These are phyloP conservation scores for Antheraea yamamai DNA, from an alignment of 2,888 invertebrate species.

Conservation along the genomic window DNA sequence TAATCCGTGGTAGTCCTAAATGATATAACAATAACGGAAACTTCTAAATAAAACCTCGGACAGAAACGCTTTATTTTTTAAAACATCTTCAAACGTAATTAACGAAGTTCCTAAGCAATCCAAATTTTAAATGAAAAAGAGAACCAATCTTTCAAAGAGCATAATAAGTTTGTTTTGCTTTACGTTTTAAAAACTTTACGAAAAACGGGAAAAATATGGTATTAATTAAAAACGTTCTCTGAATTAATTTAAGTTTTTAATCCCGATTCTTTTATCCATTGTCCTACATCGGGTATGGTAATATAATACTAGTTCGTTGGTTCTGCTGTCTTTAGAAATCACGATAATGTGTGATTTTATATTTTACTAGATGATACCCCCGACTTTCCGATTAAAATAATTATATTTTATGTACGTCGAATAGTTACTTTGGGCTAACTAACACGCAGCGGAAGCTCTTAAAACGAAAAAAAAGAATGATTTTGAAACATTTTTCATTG, in stretches of 20 bases:
- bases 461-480: too few relatives aligned
- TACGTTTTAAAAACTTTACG: neutral
- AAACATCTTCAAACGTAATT: constrained; percentile 13
- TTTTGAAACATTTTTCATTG: too few relatives aligned
- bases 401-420: too few relatives aligned
- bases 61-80: neutral
- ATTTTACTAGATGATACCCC: too few relatives aligned
- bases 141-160: constrained; percentile 3
- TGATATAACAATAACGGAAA: neutral
- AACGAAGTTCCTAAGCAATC: constrained; percentile 14
- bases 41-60: neutral
- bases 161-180: constrained; percentile 4
- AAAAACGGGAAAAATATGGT: constrained; percentile 1
- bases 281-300: neutral
- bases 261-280: neutral
- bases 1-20: neutral
- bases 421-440: too few relatives aligned
- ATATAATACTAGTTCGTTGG: neutral
- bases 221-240: constrained; percentile 5
- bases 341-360: too few relatives aligned
- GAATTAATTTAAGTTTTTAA: neutral
- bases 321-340: too few relatives aligned
- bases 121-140: constrained; percentile 4
- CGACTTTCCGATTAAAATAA: too few relatives aligned
- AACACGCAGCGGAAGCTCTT: too few relatives aligned